phyloP scores from a whole-genome alignment of 1,140 invertebrate species.

The Drosophila pallidifrons region DNA sequence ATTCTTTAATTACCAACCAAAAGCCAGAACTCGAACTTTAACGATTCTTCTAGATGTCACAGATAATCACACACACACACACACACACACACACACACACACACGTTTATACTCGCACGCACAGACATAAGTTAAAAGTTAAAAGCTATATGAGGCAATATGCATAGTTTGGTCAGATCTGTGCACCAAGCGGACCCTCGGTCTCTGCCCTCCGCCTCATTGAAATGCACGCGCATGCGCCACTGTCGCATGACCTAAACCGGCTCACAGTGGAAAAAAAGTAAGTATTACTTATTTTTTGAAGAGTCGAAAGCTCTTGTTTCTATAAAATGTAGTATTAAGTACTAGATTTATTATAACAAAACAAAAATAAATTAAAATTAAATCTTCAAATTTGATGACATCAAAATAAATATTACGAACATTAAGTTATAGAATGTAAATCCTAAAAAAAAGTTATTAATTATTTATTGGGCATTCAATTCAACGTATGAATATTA shows the following conservation, averaged over 20 bases:
- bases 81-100: background rate
- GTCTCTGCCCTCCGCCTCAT: constrained; percentile 54
- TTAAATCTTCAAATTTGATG: too few relatives aligned
- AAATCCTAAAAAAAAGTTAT: too few relatives aligned
- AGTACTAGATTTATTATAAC: background rate
- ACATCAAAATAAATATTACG: too few relatives aligned
- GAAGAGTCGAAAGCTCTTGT: too few relatives aligned
- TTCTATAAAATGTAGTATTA: background rate
- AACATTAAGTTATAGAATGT: too few relatives aligned
- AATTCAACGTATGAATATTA: too few relatives aligned
- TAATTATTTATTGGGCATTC: too few relatives aligned
- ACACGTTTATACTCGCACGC: background rate
- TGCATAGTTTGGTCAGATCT: constrained; percentile 21
- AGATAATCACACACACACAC: background rate
- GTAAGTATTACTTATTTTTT: too few relatives aligned
- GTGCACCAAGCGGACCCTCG: constrained; percentile 27
- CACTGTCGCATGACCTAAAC: constrained; percentile 28
- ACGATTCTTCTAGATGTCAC: constrained; percentile 16
- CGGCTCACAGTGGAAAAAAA: constrained; percentile 28
- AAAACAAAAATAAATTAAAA: too few relatives aligned
- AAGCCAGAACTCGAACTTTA: constrained; percentile 6
- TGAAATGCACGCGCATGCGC: constrained; percentile 77
- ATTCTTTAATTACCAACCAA: constrained; percentile 14
- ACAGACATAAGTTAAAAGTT: too few relatives aligned
- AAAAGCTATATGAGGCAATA: constrained; percentile 8